phyloP scores from a whole-genome alignment of 2,888 invertebrate species.

The Stenolophus ochropezus region DNA sequence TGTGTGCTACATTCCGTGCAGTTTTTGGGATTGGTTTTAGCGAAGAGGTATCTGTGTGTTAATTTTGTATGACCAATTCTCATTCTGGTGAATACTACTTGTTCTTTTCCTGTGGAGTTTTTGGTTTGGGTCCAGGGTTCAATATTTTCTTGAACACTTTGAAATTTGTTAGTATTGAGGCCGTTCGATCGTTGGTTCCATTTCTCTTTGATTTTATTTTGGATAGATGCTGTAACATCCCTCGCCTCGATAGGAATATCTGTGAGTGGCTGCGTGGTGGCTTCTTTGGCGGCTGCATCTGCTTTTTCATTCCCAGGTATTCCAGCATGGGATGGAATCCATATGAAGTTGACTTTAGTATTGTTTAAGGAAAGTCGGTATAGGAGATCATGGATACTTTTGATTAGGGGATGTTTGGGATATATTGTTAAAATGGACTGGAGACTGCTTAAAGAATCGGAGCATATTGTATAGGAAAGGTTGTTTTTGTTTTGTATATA shows the following conservation, averaged over 20 bases:
- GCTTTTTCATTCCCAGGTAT: background rate
- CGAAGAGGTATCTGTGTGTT: background rate
- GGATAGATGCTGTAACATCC: background rate
- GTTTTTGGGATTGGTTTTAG: background rate
- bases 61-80: background rate
- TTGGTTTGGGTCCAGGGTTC: background rate
- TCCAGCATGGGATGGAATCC: background rate
- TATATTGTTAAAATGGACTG: background rate
- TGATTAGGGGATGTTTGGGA: background rate
- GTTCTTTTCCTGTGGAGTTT: constrained; percentile 4
- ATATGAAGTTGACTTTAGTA: background rate
- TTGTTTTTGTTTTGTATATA: background rate
- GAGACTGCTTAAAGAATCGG: constrained; percentile 7
- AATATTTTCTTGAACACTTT: background rate
- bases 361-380: background rate
- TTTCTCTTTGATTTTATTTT: background rate
- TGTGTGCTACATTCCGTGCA: background rate
- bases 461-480: background rate
- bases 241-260: background rate
- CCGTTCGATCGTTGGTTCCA: background rate
- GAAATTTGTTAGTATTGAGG: background rate
- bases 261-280: background rate
- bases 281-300: background rate
- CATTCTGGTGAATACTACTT: constrained; percentile 2
- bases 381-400: background rate